Conservation (phyloP, 2,797 vertebrate species). For the Tadarida brasiliensis region DNA sequence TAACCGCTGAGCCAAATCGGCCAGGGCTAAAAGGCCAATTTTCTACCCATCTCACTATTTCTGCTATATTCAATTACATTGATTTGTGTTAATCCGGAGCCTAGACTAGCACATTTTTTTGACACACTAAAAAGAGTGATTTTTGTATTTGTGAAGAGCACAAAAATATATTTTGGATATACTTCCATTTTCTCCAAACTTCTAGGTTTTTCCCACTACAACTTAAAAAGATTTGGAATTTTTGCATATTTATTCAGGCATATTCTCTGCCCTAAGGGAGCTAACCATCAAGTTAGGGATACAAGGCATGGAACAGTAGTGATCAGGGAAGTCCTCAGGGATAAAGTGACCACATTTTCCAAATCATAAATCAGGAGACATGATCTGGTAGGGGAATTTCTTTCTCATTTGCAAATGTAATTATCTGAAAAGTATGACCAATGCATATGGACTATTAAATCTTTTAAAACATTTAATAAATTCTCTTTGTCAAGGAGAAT, state of each 20-base stretch:
- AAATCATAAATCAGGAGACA: not conserved
- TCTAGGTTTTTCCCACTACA: not conserved
- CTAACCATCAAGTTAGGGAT: not conserved
- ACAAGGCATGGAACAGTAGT: not conserved
- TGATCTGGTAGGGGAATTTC: not conserved
- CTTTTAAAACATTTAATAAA: not conserved
- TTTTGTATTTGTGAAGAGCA: slow-evolving; percentile 41
- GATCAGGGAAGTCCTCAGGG: not conserved
- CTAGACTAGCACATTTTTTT: slow-evolving; percentile 2
- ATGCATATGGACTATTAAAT: not conserved
- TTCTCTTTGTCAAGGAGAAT: not conserved
- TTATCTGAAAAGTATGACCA: slow-evolving; percentile 24
- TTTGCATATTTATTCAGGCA: not conserved
- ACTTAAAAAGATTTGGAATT: slow-evolving; percentile 42
- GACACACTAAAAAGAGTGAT: not conserved
- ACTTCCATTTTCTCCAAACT: slow-evolving; percentile 32
- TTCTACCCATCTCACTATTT: not conserved
- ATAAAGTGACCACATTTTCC: not conserved
- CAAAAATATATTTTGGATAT: slow-evolving; percentile 10
- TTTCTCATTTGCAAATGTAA: slow-evolving; percentile 30
- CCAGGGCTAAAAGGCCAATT: not conserved
- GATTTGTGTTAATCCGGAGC: not conserved
- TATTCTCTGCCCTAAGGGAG: not conserved
- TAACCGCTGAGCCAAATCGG: no score
- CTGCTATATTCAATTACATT: not conserved